Evolutionary conservation across 1,140 invertebrate genomes (phyloP).

Genomic region (Sitobion miscanthi): DNA sequence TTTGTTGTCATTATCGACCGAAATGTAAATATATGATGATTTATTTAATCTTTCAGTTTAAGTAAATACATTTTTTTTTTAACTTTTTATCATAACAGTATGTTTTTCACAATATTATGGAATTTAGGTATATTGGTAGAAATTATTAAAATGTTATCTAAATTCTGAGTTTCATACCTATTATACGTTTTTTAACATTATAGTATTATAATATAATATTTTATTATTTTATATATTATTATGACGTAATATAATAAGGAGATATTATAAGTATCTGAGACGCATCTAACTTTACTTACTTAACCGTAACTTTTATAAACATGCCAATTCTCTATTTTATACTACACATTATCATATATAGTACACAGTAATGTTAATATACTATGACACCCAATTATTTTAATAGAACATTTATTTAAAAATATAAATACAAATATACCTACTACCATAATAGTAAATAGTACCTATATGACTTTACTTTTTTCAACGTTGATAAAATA

Average conservation of each 20-base stretch:
- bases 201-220: neutral
- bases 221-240: neutral
- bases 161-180: neutral
- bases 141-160: neutral
- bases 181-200: too few species aligned
- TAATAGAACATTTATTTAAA: neutral
- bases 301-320: neutral
- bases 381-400: neutral
- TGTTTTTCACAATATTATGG: neutral
- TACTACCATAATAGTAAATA: too few species aligned
- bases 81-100: neutral
- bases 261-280: neutral
- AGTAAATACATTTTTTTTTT: neutral
- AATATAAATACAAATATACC: neutral
- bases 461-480: neutral
- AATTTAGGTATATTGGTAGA: neutral
- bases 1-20: neutral
- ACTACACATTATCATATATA: too few species aligned
- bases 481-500: neutral
- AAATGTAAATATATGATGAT: neutral
- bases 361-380: neutral
- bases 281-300: neutral
- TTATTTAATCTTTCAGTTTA: conserved; percentile 20
- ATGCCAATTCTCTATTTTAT: neutral
- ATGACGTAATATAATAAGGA: neutral